phyloP scores from a whole-genome alignment of 2,797 vertebrate species.

The Myotis myotis region DNA sequence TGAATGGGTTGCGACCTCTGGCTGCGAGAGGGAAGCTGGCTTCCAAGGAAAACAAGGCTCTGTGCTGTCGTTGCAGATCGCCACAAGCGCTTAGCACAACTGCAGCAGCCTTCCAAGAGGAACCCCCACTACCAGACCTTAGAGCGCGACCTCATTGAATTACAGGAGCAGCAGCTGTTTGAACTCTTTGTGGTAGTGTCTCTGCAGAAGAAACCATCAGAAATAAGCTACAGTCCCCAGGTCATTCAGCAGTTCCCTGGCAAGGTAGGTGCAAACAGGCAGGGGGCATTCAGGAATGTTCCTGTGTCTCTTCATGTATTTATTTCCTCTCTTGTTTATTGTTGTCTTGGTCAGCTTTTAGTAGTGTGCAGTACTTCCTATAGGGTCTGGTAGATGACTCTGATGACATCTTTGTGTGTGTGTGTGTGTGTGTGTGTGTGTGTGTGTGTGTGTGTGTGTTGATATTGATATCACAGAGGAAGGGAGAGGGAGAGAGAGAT shows the following conservation, averaged over 20 bases:
- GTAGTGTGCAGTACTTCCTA: background rate
- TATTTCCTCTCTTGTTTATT: background rate
- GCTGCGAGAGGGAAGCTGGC: background rate
- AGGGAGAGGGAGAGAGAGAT: no score
- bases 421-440: no score
- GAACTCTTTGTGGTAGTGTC: slow-evolving; percentile 98
- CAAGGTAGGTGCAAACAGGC: slow-evolving; percentile 86
- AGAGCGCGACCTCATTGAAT: slow-evolving; percentile 95
- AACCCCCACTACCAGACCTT: slow-evolving; percentile 94
- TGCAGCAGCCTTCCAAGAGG: slow-evolving; percentile 90
- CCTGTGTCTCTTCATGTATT: background rate
- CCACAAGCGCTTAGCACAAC: slow-evolving; percentile 86
- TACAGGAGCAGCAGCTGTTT: slow-evolving; percentile 96
- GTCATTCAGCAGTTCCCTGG: slow-evolving; percentile 97
- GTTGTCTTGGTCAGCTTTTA: background rate
- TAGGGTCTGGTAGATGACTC: background rate
- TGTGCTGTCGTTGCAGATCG: slow-evolving; percentile 75
- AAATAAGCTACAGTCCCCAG: slow-evolving; percentile 89
- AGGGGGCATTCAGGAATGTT: background rate
- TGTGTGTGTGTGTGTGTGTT: no score
- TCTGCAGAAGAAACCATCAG: slow-evolving; percentile 89
- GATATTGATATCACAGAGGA: no score
- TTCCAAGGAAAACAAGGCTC: background rate
- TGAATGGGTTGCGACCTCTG: background rate
- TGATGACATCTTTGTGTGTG: background rate